Percentiles rank a stretch among this genome's conserved stretches.
Evolutionary conservation across 2,888 invertebrate species (phyloP).

Genomic region (Trisateles emortualis): DNA sequence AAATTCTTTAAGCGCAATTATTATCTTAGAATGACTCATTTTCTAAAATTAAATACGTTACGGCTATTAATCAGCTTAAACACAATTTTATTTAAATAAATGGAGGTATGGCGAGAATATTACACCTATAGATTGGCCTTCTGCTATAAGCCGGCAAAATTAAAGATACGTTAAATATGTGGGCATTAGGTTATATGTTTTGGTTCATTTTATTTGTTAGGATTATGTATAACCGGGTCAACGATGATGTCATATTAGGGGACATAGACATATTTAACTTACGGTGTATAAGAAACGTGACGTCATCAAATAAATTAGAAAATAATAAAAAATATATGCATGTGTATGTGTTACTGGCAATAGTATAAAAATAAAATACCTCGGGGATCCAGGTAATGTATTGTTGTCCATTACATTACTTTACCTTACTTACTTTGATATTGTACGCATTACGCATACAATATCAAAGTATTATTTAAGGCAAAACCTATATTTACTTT

Average conservation of each 20-base stretch:
- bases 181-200: constrained; percentile 46
- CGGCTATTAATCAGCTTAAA: constrained; percentile 41
- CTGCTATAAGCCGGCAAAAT: constrained; percentile 52
- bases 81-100: constrained; percentile 41
- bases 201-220: constrained; percentile 52
- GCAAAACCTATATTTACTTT: too few species aligned
- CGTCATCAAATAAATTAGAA: not conserved
- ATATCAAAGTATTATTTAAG: too few species aligned
- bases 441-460: too few species aligned
- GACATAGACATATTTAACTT: constrained; percentile 34
- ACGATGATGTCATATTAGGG: constrained; percentile 75
- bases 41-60: constrained; percentile 31
- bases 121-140: constrained; percentile 50
- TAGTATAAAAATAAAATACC: too few species aligned
- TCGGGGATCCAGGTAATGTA: too few species aligned
- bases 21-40: constrained; percentile 34
- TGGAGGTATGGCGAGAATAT: constrained; percentile 45
- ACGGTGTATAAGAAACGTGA: constrained; percentile 10
- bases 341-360: too few species aligned
- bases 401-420: too few species aligned
- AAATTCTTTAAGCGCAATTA: not conserved
- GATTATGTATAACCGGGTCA: constrained; percentile 71
- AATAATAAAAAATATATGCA: not conserved
- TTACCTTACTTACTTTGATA: too few species aligned
- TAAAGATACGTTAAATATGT: constrained; percentile 28